Base-by-base conservation (phyloP, 2,113 vertebrate genomes). In the Pyxicephalus adspersus region DNA sequence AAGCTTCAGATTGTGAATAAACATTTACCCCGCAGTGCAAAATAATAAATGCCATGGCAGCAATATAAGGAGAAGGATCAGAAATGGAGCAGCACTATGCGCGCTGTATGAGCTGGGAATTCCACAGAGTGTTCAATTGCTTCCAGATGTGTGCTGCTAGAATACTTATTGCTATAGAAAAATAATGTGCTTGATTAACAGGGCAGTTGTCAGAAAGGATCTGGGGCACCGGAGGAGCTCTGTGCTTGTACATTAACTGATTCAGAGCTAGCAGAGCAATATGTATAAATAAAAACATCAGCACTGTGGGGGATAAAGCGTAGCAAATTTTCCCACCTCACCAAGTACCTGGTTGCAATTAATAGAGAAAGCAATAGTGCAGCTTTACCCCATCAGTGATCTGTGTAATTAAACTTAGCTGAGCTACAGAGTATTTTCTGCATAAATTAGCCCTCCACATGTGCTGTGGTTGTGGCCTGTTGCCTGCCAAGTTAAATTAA, bases 101-200 rank as follows among this genome's bases (percentile, higher is more conserved):
- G 61, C 61, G 65, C 45, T 58, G 57, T 75, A 63, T 51, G 80
- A 82, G 70, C 66, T 29, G 63, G 80, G 80, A 82, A 82, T 82
- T 66, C 71, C 71, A 75, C 66, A 66, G 15, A 65, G 20, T 66
- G 28, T 18, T 18, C 26, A 75, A 82, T 82, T 75, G 80, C 31
- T 82, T 82, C 80, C 80, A 82, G 79, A 82, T 82, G 80, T 82
- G 80, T 23, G 23, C 63, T 58, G 66, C 61, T 73, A 75, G 70
- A 82, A 66, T 82, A 75, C 71, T 81, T 81, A 73, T 50, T 73
- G 25, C 68, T 64, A 64, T 54, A 64, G 68, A 73, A 81, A 81
- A 81, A 81, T 81, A 75, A 82, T 66, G 80, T 82, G 70, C 80
- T 75, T 82, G 80, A 73, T 82, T 82, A 82, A 82, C 70, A 75